These are phyloP conservation scores for Manis pentadactyla DNA, from an alignment of 2,797 vertebrate species.

Conservation along the genomic window DNA sequence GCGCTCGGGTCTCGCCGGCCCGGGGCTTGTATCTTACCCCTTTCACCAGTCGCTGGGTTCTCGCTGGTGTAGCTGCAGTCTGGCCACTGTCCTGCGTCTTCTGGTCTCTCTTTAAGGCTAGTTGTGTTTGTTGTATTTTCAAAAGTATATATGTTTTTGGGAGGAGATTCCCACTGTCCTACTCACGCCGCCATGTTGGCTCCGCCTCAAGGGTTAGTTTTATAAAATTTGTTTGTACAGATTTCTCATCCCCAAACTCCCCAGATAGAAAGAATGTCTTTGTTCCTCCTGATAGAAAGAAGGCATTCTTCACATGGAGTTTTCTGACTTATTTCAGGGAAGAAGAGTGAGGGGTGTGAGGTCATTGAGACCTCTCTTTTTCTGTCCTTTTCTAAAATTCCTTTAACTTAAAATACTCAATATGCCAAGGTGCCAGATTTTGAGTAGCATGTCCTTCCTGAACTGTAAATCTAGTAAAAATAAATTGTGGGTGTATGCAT, in stretches of 20 bases:
- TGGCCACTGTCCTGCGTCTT: too few relatives aligned
- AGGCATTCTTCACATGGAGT: neutral
- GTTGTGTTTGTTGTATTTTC: too few relatives aligned
- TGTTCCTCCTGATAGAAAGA: neutral
- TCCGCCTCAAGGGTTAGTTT: neutral
- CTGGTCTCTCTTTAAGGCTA: too few relatives aligned
- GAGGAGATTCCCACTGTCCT: too few relatives aligned
- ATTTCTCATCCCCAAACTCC: neutral
- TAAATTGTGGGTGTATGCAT: neutral
- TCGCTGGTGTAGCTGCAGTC: too few relatives aligned
- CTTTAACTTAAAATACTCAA: neutral
- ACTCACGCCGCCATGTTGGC: too few relatives aligned
- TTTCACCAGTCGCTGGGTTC: too few relatives aligned
- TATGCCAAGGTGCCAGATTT: neutral
- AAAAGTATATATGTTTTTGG: too few relatives aligned
- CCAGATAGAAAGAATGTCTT: neutral
- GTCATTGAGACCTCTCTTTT: neutral
- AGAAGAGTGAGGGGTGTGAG: neutral
- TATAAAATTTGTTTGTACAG: neutral
- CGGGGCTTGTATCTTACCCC: too few relatives aligned
- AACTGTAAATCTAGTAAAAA: neutral
- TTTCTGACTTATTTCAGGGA: neutral
- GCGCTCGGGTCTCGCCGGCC: too few relatives aligned
- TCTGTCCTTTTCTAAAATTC: neutral
- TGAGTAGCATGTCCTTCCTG: neutral